Base-by-base conservation (phyloP, 2,113 vertebrate genomes). In the Odontesthes bonariensis region DNA sequence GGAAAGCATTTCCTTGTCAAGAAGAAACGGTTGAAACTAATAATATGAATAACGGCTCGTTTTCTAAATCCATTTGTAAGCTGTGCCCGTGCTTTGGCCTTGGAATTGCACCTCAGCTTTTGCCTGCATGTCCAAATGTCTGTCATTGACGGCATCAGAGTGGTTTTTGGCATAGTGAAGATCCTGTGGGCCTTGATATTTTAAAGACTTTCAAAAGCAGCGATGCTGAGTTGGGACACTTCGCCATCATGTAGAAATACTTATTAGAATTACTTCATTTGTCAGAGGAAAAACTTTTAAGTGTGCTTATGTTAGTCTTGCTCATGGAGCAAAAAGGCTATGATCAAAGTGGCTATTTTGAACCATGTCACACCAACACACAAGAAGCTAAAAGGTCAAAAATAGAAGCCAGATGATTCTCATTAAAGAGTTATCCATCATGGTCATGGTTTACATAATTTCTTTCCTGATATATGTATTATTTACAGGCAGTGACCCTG, bases 171-270 rank as follows among this genome's bases (percentile, higher is more conserved):
- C n/a, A 19, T 2, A 8, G 60, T 27, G 13, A 40, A 47, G 57
- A 12, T 8, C 8, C n/a, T 17, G 2, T 6, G 16, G 31, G 27
- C 4, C 1, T 76, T 33, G 44, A 53, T 74, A 35, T 52, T 75
- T 61, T 46, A 33, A n/a, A 42, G 8, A n/a, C 13, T 64, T 42
- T 10, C 14, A 38, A 44, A 38, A 55, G 23, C 14, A 47, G 7
- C 16, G 19, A 9, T 47, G 22, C 14, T 14, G 31, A 12, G 17
- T 42, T 44, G 20, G 35, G 19, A 31, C 35, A 33, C 57, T 51
- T 55, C 16, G 13, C 22, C 46, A 42, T 62, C 38, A 53, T 63
- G 75, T 73, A 58, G 56, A 59, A 84, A 75, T 82, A 23, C 73
- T 77, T 76, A 63, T 20, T 60, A n/a, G 20, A 33, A 64, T 46